Evolutionary conservation across 1,140 invertebrate species (phyloP).

Genomic region (Drosophila kohkoa): DNA sequence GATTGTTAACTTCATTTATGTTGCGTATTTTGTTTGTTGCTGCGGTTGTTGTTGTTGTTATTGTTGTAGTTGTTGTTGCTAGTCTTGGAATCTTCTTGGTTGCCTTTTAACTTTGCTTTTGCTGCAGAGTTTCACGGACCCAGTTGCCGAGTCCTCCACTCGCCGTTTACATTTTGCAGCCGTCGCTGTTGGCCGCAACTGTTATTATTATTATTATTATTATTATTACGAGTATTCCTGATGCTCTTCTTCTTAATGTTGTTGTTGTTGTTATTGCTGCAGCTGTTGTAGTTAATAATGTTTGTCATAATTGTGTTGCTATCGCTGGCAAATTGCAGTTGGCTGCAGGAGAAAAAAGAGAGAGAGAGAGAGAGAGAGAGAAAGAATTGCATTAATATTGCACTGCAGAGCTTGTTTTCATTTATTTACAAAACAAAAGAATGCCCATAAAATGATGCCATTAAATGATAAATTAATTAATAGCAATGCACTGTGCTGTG

Average conservation of each 20-base stretch:
- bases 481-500: not conserved
- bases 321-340: constrained; percentile 50
- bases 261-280: constrained; percentile 23
- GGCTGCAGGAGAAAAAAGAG: constrained; percentile 31
- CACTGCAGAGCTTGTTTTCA: not conserved
- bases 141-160: constrained; percentile 42
- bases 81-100: constrained; percentile 8
- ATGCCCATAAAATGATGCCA: not conserved
- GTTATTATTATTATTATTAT: constrained; percentile 12
- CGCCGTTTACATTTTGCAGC: constrained; percentile 67
- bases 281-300: constrained; percentile 49
- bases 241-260: constrained; percentile 11
- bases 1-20: constrained; percentile 85
- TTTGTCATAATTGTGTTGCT: constrained; percentile 65
- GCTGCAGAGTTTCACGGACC: constrained; percentile 50
- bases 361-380: constrained; percentile 1
- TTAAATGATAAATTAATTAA: constrained; percentile 2
- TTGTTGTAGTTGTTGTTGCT: constrained; percentile 10
- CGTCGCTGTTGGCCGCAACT: constrained; percentile 32
- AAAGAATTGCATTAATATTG: constrained; percentile 33
- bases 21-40: constrained; percentile 70
- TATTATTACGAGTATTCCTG: constrained; percentile 14
- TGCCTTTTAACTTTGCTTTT: constrained; percentile 38
- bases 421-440: not conserved
- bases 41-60: constrained; percentile 35